Conservation (phyloP, 2,888 invertebrate genomes). For the Sinodicranocentrus sp. region DNA sequence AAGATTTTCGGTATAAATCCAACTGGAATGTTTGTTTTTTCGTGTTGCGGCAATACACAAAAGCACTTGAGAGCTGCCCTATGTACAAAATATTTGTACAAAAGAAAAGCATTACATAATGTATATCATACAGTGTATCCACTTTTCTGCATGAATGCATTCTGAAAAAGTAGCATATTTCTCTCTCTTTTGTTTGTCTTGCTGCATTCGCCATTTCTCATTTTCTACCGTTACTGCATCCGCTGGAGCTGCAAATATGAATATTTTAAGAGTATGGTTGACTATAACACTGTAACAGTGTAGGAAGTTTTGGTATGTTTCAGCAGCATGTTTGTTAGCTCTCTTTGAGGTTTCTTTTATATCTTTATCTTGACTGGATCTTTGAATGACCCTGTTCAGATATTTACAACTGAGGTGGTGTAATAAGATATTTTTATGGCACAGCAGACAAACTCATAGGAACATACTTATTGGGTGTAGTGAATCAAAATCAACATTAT, state of each 20-base stretch:
- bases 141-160: slow-evolving; percentile 62
- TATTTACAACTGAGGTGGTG: slow-evolving; percentile 21
- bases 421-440: not conserved
- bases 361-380: not conserved
- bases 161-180: slow-evolving; percentile 35
- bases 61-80: no score
- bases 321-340: not conserved
- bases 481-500: slow-evolving; percentile 39
- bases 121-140: slow-evolving; percentile 28
- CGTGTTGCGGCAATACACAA: no score
- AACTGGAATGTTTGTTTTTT: slow-evolving; percentile 21
- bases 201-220: not conserved
- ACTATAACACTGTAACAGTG: no score
- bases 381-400: slow-evolving; percentile 19
- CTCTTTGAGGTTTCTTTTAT: not conserved
- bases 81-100: slow-evolving; percentile 11
- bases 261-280: slow-evolving; percentile 1
- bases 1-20: slow-evolving; percentile 22
- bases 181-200: slow-evolving; percentile 1
- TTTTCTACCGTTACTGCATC: not conserved
- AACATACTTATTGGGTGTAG: not conserved
- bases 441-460: not conserved
- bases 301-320: no score
- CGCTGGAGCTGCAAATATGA: not conserved
- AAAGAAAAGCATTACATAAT: slow-evolving; percentile 33